These are phyloP conservation scores for Patiria miniata DNA, from an alignment of 35 echinoderm and acorn worm genomes.

Conservation along the genomic window DNA sequence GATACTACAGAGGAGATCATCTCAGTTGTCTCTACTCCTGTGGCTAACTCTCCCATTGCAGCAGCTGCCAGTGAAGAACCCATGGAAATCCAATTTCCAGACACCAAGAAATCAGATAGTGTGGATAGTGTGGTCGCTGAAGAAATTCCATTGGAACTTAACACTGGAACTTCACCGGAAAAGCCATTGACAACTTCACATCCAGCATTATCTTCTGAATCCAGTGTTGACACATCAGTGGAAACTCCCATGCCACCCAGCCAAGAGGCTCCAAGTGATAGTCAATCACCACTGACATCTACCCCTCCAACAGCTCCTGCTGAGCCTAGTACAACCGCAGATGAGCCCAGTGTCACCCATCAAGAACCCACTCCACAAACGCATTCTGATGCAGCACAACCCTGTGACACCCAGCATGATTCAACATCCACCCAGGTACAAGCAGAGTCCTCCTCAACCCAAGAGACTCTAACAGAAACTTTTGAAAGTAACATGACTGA, in stretches of 20 bases:
- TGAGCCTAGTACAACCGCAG: neutral
- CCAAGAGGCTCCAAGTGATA: neutral
- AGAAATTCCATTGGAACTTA: neutral
- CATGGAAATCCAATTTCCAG: slow-evolving; percentile 43
- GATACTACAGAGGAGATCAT: slow-evolving; percentile 43
- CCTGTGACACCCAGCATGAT: neutral
- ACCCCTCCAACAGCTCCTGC: neutral
- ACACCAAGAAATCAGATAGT: neutral
- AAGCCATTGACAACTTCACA: slow-evolving; percentile 16
- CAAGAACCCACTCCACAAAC: neutral
- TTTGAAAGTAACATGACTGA: neutral
- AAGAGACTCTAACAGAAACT: neutral
- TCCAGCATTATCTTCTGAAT: neutral
- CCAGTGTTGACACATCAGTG: neutral
- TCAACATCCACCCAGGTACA: neutral
- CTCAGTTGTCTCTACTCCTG: slow-evolving; percentile 57
- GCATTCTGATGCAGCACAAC: neutral
- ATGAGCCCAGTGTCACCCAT: slow-evolving; percentile 12
- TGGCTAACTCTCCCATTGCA: slow-evolving; percentile 37
- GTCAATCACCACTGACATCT: neutral
- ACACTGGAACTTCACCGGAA: slow-evolving; percentile 6
- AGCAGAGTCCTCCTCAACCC: neutral
- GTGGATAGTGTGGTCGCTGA: neutral
- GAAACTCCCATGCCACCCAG: neutral
- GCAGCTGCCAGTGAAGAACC: slow-evolving; percentile 22